These are phyloP conservation scores for Thripadectes ignobilis DNA, from an alignment of 2,797 vertebrate species.

Conservation along the genomic window DNA sequence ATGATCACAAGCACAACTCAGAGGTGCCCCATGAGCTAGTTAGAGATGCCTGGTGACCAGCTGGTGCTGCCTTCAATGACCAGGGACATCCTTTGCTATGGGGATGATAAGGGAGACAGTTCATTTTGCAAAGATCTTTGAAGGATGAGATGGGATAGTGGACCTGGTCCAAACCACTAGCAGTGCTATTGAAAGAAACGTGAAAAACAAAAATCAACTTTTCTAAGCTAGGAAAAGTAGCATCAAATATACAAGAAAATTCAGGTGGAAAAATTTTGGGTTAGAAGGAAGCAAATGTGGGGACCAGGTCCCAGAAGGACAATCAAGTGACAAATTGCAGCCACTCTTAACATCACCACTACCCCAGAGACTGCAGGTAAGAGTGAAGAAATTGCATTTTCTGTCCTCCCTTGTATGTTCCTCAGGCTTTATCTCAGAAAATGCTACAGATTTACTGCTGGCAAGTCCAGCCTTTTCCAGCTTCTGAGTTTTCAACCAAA, in stretches of 20 bases:
- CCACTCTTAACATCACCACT: not conserved
- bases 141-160: not conserved
- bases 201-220: not conserved
- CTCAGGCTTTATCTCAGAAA: not conserved
- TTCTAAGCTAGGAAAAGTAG: not conserved
- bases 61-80: not conserved
- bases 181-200: not conserved
- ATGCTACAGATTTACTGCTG: not conserved
- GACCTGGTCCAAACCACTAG: not conserved
- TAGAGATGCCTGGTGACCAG: accelerated
- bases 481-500: not conserved
- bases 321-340: not conserved
- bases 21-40: accelerated
- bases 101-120: not conserved
- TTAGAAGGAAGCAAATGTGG: not conserved
- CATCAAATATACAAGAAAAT: not conserved
- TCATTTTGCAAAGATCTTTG: not conserved
- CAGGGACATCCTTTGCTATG: not conserved
- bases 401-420: not conserved
- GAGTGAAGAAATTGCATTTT: not conserved
- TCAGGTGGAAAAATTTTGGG: not conserved
- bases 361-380: not conserved
- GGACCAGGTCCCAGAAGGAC: not conserved
- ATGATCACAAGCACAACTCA: not conserved
- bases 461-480: not conserved